A percentile compares a stretch with the other conserved stretches of the same genome.
phyloP scores from a whole-genome alignment of 2,888 invertebrate genomes.

The Formica aserva region DNA sequence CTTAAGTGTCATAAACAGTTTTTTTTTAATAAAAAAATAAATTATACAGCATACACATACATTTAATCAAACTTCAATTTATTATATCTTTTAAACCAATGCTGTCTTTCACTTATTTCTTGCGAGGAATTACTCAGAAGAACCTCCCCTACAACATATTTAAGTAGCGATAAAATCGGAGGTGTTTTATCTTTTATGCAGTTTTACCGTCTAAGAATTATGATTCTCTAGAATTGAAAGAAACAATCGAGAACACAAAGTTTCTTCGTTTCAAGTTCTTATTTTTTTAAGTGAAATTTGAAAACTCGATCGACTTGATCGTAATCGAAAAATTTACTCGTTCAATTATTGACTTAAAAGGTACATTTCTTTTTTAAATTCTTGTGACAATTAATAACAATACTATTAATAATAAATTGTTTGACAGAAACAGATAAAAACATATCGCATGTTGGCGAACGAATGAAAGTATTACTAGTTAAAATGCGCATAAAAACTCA shows the following conservation, averaged over 20 bases:
- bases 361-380: not conserved
- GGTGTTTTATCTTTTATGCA: too few relatives aligned
- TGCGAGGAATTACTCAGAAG: too few relatives aligned
- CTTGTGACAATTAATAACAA: not conserved
- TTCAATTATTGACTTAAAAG: constrained; percentile 9
- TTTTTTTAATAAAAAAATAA: too few relatives aligned
- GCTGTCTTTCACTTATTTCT: too few relatives aligned
- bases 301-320: not conserved
- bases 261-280: not conserved
- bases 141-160: too few relatives aligned
- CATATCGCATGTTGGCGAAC: not conserved
- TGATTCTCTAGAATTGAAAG: not conserved
- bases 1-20: too few relatives aligned
- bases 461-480: constrained; percentile 3
- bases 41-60: too few relatives aligned
- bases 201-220: not conserved
- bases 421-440: constrained; percentile 4
- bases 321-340: not conserved
- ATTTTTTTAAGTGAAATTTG: constrained; percentile 10
- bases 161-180: too few relatives aligned
- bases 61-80: too few relatives aligned
- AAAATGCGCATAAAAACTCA: constrained; percentile 29
- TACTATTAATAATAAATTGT: not conserved
- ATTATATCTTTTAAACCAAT: too few relatives aligned
- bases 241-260: not conserved